Evolutionary conservation across 2,113 vertebrate species (phyloP).

Genomic region (Bathybates hornii): DNA sequence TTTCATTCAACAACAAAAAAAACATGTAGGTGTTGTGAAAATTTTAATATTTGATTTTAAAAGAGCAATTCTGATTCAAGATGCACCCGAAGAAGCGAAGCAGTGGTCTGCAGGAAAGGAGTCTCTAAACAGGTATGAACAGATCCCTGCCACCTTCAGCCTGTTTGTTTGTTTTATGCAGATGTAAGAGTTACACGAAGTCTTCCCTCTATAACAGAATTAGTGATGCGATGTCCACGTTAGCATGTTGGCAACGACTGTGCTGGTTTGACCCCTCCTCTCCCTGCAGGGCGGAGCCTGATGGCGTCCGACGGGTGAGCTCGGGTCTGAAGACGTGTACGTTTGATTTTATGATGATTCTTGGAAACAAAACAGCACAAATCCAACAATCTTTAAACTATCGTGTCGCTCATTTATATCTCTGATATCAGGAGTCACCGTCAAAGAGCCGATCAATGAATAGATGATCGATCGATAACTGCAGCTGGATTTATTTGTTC

Average conservation of each 20-base stretch:
- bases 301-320: not conserved
- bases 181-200: not conserved
- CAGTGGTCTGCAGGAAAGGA: not conserved
- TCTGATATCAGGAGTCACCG: not conserved
- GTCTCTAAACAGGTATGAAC: not conserved
- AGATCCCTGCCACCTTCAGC: not conserved
- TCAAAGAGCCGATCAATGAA: not conserved
- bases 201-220: not conserved
- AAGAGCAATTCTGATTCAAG: not conserved
- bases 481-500: not conserved
- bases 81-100: not conserved
- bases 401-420: rapidly evolving
- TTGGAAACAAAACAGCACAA: not conserved
- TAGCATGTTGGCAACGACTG: not conserved
- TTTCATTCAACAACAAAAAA: rapidly evolving
- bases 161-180: not conserved
- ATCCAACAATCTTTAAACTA: not conserved
- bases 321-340: rapidly evolving
- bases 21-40: not conserved
- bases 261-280: not conserved
- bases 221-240: not conserved
- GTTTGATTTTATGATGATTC: not conserved
- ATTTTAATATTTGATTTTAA: not conserved
- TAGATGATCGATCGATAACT: not conserved
- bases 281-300: not conserved